Percentiles rank a stretch among this genome's conserved stretches.
phyloP scores from a whole-genome alignment of 2,113 vertebrate genomes.

The Silurus glanis region DNA sequence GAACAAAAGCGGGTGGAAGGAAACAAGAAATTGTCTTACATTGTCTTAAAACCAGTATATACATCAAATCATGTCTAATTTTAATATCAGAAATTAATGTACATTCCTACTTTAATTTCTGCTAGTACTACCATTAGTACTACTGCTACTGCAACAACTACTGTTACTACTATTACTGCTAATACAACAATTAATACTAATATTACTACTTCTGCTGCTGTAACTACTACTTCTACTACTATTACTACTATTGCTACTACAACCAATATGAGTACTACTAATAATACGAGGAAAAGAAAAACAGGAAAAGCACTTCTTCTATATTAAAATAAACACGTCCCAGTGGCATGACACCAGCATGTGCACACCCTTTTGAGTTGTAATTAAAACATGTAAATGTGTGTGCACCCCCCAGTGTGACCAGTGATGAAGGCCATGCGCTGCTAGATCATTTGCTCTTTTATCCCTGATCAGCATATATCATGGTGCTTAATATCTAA shows the following conservation, averaged over 20 bases:
- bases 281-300: background rate
- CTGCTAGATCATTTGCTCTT: constrained; percentile 39
- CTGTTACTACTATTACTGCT: too few species aligned
- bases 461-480: constrained; percentile 46
- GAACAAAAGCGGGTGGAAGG: constrained; percentile 1
- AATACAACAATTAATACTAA: background rate
- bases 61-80: constrained; percentile 1
- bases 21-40: background rate
- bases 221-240: background rate
- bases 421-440: constrained; percentile 27
- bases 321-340: background rate
- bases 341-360: constrained; percentile 1
- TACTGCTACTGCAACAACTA: too few species aligned
- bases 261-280: background rate
- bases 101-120: background rate
- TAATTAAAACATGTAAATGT: constrained; percentile 44
- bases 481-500: constrained; percentile 45
- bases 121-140: background rate
- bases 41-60: background rate
- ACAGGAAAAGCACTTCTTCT: background rate
- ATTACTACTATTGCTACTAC: background rate
- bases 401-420: constrained; percentile 34
- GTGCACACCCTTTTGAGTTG: constrained; percentile 19
- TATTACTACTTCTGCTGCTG: background rate
- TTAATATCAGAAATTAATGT: background rate